Base-by-base conservation (phyloP, 2,888 invertebrate species). In the Drosophila longiperda region DNA sequence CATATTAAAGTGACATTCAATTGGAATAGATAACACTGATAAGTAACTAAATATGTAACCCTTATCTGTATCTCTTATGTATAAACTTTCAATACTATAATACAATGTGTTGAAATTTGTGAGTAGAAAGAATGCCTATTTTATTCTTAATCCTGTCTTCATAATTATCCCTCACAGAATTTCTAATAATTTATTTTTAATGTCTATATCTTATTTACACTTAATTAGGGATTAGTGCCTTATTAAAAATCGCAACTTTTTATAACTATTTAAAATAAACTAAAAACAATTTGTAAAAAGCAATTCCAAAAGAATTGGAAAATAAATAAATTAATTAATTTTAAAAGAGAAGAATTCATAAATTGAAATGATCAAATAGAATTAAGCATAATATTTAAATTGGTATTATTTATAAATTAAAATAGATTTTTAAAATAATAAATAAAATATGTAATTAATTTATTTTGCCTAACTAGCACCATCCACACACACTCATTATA, bases 1-100 rank as follows among this genome's bases (percentile, higher is more conserved):
- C 34, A 48, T 33, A 36, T 36, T 29, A 60, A 57, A 57, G 60
- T 60, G 52, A 26, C 50, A 55, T 36, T 54, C 48, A 32, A 29
- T 36, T 17, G 49, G n/a, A 60, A 58, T 36, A 40, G 50, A 55
- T 63, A 62, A 64, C 59, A 59, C 15, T 11, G 40, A 75, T 48
- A 52, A 8, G 9, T 64, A 55, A 26, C 9, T 20, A 53, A 42
- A 42, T 12, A 20, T 12, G 42, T 15, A 23, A 15, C 45, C 23
- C 23, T 23, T 45, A 45, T 45, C 45, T 45, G 4, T 20, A 45
- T 23, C 45, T 23, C 9, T 9, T 45, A 36, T 57, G 38, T 48
- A 54, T 36, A 26, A 36, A 6, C 36, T 60, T 3, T 20, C 23
- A 12, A 8, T 36, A 8, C 5, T 26, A 6, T 49, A 17, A 36